Conservation (phyloP, 2,888 invertebrate species). For the Amaurobius ferox region DNA sequence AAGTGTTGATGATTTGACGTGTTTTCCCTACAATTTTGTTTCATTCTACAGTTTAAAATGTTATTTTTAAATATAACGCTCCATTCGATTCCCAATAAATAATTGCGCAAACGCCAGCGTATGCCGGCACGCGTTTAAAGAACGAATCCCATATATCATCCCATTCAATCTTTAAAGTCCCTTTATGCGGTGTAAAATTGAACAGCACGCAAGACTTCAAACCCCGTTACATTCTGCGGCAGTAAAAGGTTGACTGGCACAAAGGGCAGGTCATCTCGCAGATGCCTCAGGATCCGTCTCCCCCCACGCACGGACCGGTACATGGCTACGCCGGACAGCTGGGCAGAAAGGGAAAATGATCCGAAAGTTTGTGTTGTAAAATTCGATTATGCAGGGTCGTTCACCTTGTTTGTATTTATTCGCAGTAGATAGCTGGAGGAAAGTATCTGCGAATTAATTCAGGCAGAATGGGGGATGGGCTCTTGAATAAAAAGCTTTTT, state of each 20-base stretch:
- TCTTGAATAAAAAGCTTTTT: too few relatives aligned
- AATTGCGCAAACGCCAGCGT: too few relatives aligned
- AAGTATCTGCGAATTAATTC: too few relatives aligned
- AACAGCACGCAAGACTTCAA: not conserved
- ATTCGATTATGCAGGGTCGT: not conserved
- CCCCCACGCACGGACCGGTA: not conserved
- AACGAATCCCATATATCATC: not conserved
- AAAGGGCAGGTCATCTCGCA: constrained; percentile 15
- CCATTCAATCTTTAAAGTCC: not conserved
- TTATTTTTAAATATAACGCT: too few relatives aligned
- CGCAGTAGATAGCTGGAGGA: too few relatives aligned
- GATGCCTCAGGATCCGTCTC: constrained; percentile 8
- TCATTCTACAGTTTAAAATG: too few relatives aligned
- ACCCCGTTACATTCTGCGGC: constrained; percentile 1
- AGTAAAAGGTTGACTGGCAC: not conserved
- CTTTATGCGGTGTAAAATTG: not conserved
- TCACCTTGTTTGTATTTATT: not conserved
- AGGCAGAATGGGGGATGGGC: too few relatives aligned
- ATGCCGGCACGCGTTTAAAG: too few relatives aligned
- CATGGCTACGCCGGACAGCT: not conserved
- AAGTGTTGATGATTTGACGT: too few relatives aligned
- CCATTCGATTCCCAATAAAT: too few relatives aligned
- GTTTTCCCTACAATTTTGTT: too few relatives aligned
- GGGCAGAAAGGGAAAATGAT: not conserved
- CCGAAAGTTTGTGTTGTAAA: not conserved